These are phyloP conservation scores for Microtus montanus DNA, from an alignment of 2,113 vertebrate genomes.

Conservation along the genomic window DNA sequence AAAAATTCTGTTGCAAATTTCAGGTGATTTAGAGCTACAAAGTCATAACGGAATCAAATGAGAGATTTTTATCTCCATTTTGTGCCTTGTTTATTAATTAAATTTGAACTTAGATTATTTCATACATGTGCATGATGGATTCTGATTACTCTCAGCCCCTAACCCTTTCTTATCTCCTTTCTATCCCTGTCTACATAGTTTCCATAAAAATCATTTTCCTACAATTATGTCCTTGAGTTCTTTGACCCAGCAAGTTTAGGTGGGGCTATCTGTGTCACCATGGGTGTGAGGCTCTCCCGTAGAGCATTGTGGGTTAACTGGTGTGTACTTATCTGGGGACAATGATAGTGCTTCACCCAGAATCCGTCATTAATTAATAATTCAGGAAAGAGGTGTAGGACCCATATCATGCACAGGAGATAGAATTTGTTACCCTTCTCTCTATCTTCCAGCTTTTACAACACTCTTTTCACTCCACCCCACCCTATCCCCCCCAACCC, in stretches of 20 bases:
- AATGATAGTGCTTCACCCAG: background rate
- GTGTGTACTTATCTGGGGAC: no score
- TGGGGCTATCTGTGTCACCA: no score
- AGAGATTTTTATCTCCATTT: no score
- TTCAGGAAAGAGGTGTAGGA: background rate
- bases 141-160: background rate
- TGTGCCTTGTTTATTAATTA: background rate
- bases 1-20: conserved; percentile 25
- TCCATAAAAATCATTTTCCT: background rate
- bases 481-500: no score
- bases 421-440: background rate
- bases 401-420: no score
- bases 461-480: no score
- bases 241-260: background rate
- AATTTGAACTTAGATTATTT: background rate
- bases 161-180: no score
- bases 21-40: conserved; percentile 38
- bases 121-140: no score
- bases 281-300: background rate
- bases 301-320: background rate
- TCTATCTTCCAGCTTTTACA: background rate
- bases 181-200: background rate
- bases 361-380: background rate
- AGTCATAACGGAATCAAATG: conserved; percentile 7
- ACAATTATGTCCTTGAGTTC: no score